These are phyloP conservation scores for Adoxophyes honmai DNA, from an alignment of 1,140 invertebrate genomes.

Conservation along the genomic window DNA sequence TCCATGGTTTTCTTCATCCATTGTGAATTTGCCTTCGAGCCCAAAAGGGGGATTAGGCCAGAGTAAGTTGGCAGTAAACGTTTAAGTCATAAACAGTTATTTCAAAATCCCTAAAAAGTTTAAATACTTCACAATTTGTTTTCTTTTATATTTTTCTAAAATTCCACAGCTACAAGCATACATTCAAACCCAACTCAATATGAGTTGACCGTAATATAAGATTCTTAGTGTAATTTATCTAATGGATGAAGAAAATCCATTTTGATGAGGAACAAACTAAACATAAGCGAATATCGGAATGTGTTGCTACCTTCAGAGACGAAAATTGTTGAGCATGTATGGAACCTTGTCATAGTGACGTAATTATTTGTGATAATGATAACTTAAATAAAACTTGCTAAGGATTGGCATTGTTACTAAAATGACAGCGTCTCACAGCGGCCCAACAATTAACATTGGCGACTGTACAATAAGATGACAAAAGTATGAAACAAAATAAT, in stretches of 20 bases:
- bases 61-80: constrained; percentile 2
- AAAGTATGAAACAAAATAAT: background rate
- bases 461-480: background rate
- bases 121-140: too few species aligned
- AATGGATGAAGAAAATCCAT: constrained; percentile 11
- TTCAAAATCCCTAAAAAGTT: too few species aligned
- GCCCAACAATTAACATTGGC: too few species aligned
- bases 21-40: background rate
- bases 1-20: constrained; percentile 3
- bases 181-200: background rate
- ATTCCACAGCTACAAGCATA: too few species aligned
- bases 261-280: background rate
- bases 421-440: too few species aligned
- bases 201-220: background rate
- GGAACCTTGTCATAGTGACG: too few species aligned
- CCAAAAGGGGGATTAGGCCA: constrained; percentile 10
- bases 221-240: background rate
- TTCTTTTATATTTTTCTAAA: too few species aligned
- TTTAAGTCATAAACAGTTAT: too few species aligned
- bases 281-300: constrained; percentile 9
- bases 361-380: too few species aligned
- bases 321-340: too few species aligned
- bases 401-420: too few species aligned
- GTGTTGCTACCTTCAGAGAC: background rate
- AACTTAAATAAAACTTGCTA: too few species aligned